A percentile compares a stretch with the other conserved stretches of the same genome.
Conservation (phyloP, 1,140 invertebrate genomes). For the Brachionus rotundiformis region DNA sequence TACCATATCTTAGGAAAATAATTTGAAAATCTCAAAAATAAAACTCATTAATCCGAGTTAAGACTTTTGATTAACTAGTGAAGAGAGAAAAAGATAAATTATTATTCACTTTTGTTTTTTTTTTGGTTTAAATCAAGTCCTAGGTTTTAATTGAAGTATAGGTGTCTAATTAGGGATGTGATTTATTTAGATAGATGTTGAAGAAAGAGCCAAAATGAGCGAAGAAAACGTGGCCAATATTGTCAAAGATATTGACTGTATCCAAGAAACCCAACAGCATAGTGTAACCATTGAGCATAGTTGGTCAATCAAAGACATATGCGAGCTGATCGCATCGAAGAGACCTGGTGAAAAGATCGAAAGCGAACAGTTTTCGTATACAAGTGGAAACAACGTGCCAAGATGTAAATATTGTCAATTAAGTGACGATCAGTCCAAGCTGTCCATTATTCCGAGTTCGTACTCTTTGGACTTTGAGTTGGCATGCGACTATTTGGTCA, state of each 20-base stretch:
- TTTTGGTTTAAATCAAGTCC: no score
- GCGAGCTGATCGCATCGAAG: neutral
- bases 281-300: slow-evolving; percentile 27
- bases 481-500: neutral
- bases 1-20: no score
- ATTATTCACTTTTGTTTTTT: no score
- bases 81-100: no score
- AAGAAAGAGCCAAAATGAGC: neutral
- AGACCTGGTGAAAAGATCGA: slow-evolving; percentile 44
- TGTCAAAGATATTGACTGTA: slow-evolving; percentile 32
- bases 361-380: slow-evolving; percentile 46
- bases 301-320: slow-evolving; percentile 29
- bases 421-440: neutral
- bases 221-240: slow-evolving; percentile 26
- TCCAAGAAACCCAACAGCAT: slow-evolving; percentile 44
- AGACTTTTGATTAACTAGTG: no score
- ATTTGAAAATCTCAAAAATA: neutral
- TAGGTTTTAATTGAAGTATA: neutral
- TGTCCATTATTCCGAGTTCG: slow-evolving; percentile 2
- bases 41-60: neutral
- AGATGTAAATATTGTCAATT: neutral
- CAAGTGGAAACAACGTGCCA: neutral
- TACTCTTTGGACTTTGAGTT: slow-evolving; percentile 23
- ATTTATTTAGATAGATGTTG: neutral
- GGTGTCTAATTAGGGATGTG: neutral